Conservation (phyloP, 2,797 vertebrate genomes). For the Paedocypris micromegethes region DNA sequence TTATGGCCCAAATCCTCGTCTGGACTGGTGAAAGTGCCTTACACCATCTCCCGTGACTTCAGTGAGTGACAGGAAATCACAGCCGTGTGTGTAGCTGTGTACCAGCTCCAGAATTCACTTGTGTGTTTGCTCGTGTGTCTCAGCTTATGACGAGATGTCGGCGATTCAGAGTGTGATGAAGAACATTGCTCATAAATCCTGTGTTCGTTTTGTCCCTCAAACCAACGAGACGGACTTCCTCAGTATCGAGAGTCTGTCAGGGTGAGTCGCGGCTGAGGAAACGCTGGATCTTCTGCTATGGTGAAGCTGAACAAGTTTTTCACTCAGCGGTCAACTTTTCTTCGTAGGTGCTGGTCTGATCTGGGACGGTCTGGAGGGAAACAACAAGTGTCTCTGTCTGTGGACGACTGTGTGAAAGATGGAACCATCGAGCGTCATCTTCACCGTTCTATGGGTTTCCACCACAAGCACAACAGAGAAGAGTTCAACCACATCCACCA, state of each 20-base stretch:
- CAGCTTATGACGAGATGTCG: slow-evolving; percentile 9
- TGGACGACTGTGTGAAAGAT: slow-evolving; percentile 53
- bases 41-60: slow-evolving; percentile 13
- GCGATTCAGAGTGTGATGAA: slow-evolving; percentile 32
- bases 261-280: slow-evolving; percentile 22
- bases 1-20: slow-evolving; percentile 35
- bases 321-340: neutral
- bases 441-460: slow-evolving; percentile 40
- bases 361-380: slow-evolving; percentile 60
- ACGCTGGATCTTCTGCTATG: too few relatives aligned
- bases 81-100: neutral
- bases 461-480: slow-evolving; percentile 65
- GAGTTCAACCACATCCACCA: slow-evolving; percentile 60
- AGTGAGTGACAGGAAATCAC: slow-evolving; percentile 19
- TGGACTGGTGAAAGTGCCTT: slow-evolving; percentile 39
- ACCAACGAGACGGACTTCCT: slow-evolving; percentile 33
- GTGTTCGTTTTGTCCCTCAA: slow-evolving; percentile 31
- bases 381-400: slow-evolving; percentile 60
- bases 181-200: slow-evolving; percentile 22
- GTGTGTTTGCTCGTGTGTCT: neutral
- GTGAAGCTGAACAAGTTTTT: too few relatives aligned
- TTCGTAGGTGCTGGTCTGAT: slow-evolving; percentile 62
- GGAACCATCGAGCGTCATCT: slow-evolving; percentile 62
- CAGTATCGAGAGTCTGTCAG: slow-evolving; percentile 27
- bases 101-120: neutral